These are phyloP conservation scores for Ateles fusciceps DNA, from an alignment of 2,797 vertebrate genomes.

Conservation along the genomic window DNA sequence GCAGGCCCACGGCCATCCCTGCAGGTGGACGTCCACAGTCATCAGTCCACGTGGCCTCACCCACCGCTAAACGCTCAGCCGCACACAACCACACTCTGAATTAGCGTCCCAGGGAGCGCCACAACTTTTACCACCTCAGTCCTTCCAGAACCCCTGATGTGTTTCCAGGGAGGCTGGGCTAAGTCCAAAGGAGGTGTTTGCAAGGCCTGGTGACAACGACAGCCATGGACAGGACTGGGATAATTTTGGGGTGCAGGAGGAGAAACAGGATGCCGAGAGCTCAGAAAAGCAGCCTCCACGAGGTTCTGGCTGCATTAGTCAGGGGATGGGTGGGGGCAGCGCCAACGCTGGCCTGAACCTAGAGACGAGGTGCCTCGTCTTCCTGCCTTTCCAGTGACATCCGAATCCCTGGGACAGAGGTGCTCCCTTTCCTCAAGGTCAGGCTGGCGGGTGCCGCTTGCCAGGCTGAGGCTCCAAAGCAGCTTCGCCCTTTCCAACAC, in stretches of 20 bases:
- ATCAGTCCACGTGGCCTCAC: fast-evolving
- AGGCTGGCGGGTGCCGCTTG: not conserved
- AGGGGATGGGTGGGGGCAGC: not conserved
- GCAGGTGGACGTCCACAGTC: not conserved
- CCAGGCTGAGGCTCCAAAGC: not conserved
- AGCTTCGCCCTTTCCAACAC: not conserved
- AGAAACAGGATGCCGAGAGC: not conserved
- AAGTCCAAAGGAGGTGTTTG: not conserved
- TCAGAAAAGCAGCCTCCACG: not conserved
- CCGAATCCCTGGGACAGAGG: not conserved
- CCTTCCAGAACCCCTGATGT: fast-evolving
- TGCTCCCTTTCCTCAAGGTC: not conserved
- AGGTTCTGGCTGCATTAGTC: too few species aligned
- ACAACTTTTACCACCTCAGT: not conserved
- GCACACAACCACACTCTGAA: not conserved
- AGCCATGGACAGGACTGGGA: fast-evolving
- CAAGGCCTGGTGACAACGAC: not conserved
- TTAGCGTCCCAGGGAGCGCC: not conserved
- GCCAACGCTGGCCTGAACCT: not conserved
- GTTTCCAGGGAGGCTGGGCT: not conserved
- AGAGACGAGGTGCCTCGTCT: not conserved
- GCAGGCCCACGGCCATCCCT: not conserved
- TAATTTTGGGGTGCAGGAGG: not conserved
- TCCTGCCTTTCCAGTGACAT: not conserved
- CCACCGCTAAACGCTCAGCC: not conserved